phyloP scores from a whole-genome alignment of 2,797 vertebrate species.

The Spinibarbus caldwelli region DNA sequence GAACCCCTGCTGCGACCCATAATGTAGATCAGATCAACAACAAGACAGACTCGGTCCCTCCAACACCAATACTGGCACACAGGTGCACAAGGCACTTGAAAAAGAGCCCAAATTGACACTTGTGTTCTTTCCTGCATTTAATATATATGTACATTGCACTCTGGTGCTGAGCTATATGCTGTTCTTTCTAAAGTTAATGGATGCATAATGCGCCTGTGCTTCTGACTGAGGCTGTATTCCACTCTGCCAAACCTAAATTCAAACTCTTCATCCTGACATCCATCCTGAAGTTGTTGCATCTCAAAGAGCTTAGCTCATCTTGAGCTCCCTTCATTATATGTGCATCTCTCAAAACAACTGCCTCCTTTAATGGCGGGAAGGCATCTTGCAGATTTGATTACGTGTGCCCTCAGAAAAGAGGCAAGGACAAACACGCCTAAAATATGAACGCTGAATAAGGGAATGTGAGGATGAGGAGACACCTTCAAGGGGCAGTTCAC shows the following conservation, averaged over 20 bases:
- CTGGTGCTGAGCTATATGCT: neutral
- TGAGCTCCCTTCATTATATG: slow-evolving; percentile 36
- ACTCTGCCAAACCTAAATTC: slow-evolving; percentile 25
- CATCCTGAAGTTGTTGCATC: slow-evolving; percentile 24
- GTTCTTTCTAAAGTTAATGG: slow-evolving; percentile 34
- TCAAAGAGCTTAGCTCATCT: slow-evolving; percentile 34
- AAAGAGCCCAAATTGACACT: slow-evolving; percentile 18
- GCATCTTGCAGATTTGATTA: slow-evolving; percentile 48
- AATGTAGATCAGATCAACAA: slow-evolving; percentile 36
- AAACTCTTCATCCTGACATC: slow-evolving; percentile 39
- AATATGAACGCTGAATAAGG: slow-evolving; percentile 19
- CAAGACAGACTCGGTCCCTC: neutral
- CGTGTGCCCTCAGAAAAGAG: slow-evolving; percentile 33
- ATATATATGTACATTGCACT: slow-evolving; percentile 11
- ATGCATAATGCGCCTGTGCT: slow-evolving; percentile 23
- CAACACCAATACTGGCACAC: neutral
- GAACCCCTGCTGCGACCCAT: slow-evolving; percentile 36
- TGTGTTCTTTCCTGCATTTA: slow-evolving; percentile 11
- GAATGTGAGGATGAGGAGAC: neutral
- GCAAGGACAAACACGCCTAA: slow-evolving; percentile 43
- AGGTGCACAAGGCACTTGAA: slow-evolving; percentile 11
- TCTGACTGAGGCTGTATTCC: slow-evolving; percentile 23
- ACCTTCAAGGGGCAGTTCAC: slow-evolving; percentile 6
- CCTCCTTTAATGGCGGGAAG: slow-evolving; percentile 34
- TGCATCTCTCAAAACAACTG: slow-evolving; percentile 32